Evolutionary conservation across 2,888 invertebrate genomes (phyloP).

Genomic region (Tineola bisselliella): DNA sequence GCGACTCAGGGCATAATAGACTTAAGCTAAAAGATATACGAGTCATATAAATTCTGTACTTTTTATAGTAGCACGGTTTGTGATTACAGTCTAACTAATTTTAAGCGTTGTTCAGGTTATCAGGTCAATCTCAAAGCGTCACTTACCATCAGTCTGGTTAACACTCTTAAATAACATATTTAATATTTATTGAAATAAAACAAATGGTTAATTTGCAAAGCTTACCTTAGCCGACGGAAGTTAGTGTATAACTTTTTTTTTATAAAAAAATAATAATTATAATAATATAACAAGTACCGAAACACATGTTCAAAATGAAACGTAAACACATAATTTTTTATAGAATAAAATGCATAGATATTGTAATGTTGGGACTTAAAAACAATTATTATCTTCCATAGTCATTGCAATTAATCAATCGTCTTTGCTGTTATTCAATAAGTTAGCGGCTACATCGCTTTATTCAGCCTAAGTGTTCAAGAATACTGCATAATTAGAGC

Average conservation of each 20-base stretch:
- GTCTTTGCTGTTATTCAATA: slow-evolving; percentile 15
- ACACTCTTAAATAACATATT: too few species aligned
- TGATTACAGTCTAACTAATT: too few species aligned
- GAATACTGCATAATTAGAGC: slow-evolving; percentile 28
- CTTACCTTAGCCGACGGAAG: background rate
- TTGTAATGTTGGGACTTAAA: slow-evolving; percentile 18
- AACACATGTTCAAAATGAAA: background rate
- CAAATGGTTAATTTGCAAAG: background rate
- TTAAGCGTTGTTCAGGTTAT: too few species aligned
- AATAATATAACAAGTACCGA: background rate
- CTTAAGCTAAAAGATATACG: too few species aligned
- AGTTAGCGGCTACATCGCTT: slow-evolving; percentile 21
- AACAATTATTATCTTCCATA: slow-evolving; percentile 22
- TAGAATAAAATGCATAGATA: slow-evolving; percentile 5
- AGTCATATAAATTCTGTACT: too few species aligned
- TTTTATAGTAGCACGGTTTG: too few species aligned
- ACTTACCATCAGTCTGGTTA: too few species aligned
- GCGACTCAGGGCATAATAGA: too few species aligned
- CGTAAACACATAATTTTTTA: slow-evolving; percentile 5
- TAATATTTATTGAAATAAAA: too few species aligned
- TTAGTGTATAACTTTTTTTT: background rate
- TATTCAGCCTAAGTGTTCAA: slow-evolving; percentile 15
- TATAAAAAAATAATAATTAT: background rate
- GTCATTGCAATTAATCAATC: slow-evolving; percentile 24
- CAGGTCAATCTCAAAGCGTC: too few species aligned